Evolutionary conservation across 2,888 invertebrate species (phyloP).

Genomic region (Poecilus cupreus): DNA sequence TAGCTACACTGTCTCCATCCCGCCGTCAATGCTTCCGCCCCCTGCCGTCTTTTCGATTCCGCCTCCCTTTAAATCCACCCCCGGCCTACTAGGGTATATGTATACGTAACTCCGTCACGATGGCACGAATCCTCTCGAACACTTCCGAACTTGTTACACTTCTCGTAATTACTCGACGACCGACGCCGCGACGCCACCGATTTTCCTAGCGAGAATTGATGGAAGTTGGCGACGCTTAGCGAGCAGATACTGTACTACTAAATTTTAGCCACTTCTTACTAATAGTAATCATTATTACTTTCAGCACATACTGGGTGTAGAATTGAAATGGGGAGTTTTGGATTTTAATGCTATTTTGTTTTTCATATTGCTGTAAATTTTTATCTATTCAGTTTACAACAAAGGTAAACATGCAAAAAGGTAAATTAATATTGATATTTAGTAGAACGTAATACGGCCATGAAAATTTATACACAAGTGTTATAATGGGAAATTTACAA

Average conservation of each 20-base stretch:
- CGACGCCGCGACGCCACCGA: neutral
- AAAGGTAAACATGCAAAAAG: no score
- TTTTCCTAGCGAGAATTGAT: slow-evolving; percentile 28
- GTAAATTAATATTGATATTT: no score
- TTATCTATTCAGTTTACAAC: no score
- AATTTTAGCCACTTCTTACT: neutral
- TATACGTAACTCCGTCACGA: neutral
- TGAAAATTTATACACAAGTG: no score
- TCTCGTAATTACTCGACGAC: slow-evolving; percentile 28
- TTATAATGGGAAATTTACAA: no score
- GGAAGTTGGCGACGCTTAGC: slow-evolving; percentile 6
- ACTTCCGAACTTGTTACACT: slow-evolving; percentile 36
- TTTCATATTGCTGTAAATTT: no score
- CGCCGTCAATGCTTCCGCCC: neutral
- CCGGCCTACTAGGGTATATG: neutral
- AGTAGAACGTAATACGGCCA: no score
- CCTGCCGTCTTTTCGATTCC: slow-evolving; percentile 22
- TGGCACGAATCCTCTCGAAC: neutral
- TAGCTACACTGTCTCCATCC: neutral
- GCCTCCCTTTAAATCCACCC: neutral
- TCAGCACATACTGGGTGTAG: no score
- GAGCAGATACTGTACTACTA: no score
- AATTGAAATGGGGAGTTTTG: no score
- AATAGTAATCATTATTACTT: no score
- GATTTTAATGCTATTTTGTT: no score